phyloP scores from a whole-genome alignment of 2,888 invertebrate species.

The Andrena trimmerana region DNA sequence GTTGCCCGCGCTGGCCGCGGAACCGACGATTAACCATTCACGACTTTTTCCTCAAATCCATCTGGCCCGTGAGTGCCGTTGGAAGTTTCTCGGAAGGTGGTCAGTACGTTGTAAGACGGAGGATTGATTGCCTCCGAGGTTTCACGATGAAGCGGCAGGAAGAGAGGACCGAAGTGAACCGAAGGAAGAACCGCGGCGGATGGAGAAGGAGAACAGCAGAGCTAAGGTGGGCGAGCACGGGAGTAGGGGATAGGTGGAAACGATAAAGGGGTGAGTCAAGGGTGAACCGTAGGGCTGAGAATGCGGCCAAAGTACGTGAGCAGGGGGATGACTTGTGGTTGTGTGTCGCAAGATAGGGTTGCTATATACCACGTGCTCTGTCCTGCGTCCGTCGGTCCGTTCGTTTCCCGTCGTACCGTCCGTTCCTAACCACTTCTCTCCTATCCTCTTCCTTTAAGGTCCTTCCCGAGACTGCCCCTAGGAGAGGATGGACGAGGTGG shows the following conservation, averaged over 20 bases:
- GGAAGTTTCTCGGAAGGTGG: slow-evolving; percentile 75
- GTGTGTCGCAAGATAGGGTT: slow-evolving; percentile 84
- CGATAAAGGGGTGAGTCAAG: slow-evolving; percentile 71
- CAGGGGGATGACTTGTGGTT: slow-evolving; percentile 82
- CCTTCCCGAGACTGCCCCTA: slow-evolving; percentile 71
- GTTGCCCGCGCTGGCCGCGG: slow-evolving; percentile 41
- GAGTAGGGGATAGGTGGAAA: slow-evolving; percentile 56
- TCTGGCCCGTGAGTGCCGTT: slow-evolving; percentile 52
- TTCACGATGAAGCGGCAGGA: slow-evolving; percentile 72
- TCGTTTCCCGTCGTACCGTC: slow-evolving; percentile 69
- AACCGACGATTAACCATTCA: slow-evolving; percentile 71
- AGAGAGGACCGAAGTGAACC: slow-evolving; percentile 46
- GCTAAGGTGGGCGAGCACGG: slow-evolving; percentile 68
- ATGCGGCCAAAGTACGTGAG: slow-evolving; percentile 71
- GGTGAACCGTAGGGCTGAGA: slow-evolving; percentile 74
- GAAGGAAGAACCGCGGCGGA: slow-evolving; percentile 40
- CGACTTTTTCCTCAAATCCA: slow-evolving; percentile 70
- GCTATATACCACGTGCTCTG: slow-evolving; percentile 71
- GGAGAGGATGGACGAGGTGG: slow-evolving; percentile 72
- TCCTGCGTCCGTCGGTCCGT: slow-evolving; percentile 72
- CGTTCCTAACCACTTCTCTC: slow-evolving; percentile 72
- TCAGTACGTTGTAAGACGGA: slow-evolving; percentile 82
- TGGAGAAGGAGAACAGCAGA: slow-evolving; percentile 63
- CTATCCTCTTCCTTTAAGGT: slow-evolving; percentile 79
- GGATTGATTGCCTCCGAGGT: slow-evolving; percentile 82